A percentile compares a stretch with the other conserved stretches of the same genome.
Conservation (phyloP, 2,113 vertebrate genomes). For the Saiga tatarica region DNA sequence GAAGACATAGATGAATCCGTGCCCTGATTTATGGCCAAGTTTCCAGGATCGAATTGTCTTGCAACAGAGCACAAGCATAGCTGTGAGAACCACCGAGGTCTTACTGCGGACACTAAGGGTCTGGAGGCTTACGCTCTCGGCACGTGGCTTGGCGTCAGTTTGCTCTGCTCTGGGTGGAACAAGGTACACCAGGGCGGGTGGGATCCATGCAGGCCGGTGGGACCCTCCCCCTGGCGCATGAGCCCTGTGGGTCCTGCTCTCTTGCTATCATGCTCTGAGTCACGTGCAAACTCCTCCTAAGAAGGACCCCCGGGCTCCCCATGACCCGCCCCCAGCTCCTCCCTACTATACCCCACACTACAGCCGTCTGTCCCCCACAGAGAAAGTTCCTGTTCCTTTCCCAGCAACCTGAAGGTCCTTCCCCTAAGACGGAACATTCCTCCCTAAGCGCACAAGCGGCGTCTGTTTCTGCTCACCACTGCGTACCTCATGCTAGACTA, state of each 20-base stretch:
- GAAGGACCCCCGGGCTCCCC: background rate
- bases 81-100: background rate
- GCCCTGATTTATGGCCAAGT: background rate
- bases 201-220: fast-evolving
- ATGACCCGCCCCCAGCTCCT: fast-evolving
- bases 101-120: background rate
- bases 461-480: too few species aligned
- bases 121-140: background rate
- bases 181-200: fast-evolving
- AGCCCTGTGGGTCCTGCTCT: background rate
- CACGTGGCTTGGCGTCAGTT: background rate
- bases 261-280: fast-evolving
- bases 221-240: fast-evolving
- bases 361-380: background rate
- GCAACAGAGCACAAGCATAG: background rate
- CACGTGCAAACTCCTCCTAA: background rate
- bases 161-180: background rate
- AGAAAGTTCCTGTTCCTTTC: background rate
- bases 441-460: background rate
- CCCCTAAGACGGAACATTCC: background rate
- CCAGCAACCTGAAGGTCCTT: background rate
- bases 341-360: fast-evolving
- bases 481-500: fast-evolving
- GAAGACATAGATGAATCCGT: background rate
- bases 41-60: background rate